Base-by-base conservation (phyloP, 2,113 vertebrate species). In the Paracanthobrama guichenoti region DNA sequence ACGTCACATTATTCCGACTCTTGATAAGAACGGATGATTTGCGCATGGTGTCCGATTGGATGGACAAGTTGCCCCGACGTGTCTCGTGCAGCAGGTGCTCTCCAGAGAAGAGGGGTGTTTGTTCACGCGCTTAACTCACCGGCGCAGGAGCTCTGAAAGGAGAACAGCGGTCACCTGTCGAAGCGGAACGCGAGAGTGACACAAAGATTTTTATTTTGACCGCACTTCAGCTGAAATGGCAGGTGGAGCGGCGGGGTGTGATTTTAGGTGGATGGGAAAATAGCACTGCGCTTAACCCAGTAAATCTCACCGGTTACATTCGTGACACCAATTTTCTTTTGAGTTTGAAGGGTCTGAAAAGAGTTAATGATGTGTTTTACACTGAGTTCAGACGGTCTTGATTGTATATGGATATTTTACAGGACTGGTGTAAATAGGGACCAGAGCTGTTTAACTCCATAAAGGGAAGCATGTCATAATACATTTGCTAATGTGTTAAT, bases 191-290 rank as follows among this genome's bases (percentile, higher is more conserved):
- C 28, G 6, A 26, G 67, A 85, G 53, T 72, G 83, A 87, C 74
- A 87, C 31, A 22, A 20, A 82, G 83, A 57, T 60, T 66, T 71
- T 82, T 81, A 71, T 78, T 84, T 74, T 81, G 82, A 81, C 79
- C 78, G 67, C 64, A 82, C 74, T 82, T 82, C 72, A 87, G 22
- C 24, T 73, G 50, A 73, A 81, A 82, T 85, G 60, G 74, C 82
- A 79, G 80, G 67, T 72, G 50, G 42, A 69, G 55, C 31, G 73
- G 44, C 62, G 31, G 50, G 74, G 66, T 57, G 24, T 57, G 44
- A 46, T 64, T 66, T 77, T 77, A 31, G 22, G n/a, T 6, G 39
- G 42, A 79, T 14, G n/a, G 13, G 28, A 13, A 50, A 48, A 28
- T 22, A 48, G 11, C 57, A 10, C 55, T 0, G 18, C 57, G 60